Base-by-base conservation (phyloP, 2,888 invertebrate species). In the Lydus trimaculatus region DNA sequence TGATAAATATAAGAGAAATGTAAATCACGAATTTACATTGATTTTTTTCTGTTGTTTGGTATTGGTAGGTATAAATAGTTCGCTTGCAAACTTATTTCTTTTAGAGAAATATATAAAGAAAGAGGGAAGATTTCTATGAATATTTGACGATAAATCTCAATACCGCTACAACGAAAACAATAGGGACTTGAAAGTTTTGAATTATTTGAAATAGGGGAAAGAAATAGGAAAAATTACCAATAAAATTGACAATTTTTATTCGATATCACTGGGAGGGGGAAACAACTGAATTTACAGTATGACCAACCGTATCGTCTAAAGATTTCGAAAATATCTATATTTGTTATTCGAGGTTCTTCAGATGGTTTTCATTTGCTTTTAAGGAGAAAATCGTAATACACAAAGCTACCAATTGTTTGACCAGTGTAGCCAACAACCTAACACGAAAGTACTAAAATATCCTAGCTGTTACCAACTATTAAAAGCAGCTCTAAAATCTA, bases 71-170 rank as follows among this genome's bases (percentile, higher is more conserved):
- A n/a, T n/a, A n/a, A n/a, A n/a, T n/a, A n/a, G 7, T 39, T 39
- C 39, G 2, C 17, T 43, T 43, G 17, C 33, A 17, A 17, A 17
- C 43, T n/a, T n/a, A 17, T 43, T 17, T 17, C 17, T 43, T 43
- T 0, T 39, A 5, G 13, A n/a, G n/a, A 39, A 39, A 39, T n/a
- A 43, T 17, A 13, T 5, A 17, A n/a, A 65, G 60, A 71, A 67
- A 67, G 63, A 65, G 67, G 65, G 67, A 56, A 65, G 64, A 66
- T 65, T 72, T 72, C 52, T 65, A 72, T 72, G 70, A 72, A 72
- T 72, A 72, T 70, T 70, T 70, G 67, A 67, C 67, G 65, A 62
- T 65, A 65, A 72, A 70, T 72, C 72, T 62, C 70, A 43, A 70
- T 61, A 61, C 63, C 17, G n/a, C n/a, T 7, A 43, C 43, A 31